These are phyloP conservation scores for Hippoglossus stenolepis DNA, from an alignment of 2,113 vertebrate species.

Conservation along the genomic window DNA sequence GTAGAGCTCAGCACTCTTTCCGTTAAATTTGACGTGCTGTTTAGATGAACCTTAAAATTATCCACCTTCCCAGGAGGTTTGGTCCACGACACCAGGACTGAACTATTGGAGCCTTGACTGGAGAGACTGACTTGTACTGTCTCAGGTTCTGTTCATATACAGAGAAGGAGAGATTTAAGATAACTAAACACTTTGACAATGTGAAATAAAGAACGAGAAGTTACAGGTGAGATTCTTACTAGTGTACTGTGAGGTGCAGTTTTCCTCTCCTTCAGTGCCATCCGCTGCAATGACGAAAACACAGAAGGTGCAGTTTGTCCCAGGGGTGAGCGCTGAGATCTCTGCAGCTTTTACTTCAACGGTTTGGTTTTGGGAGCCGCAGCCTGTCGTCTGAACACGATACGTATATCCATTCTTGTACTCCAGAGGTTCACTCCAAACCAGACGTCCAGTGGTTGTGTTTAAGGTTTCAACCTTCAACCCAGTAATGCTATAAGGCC, in stretches of 20 bases:
- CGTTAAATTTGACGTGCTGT: fast-evolving
- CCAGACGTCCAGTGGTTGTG: constrained; percentile 57
- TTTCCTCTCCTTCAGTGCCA: constrained; percentile 17
- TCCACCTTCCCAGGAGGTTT: constrained; percentile 60
- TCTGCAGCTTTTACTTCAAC: fast-evolving
- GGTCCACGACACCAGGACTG: constrained; percentile 69
- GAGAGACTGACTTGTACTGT: constrained; percentile 36
- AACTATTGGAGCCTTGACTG: constrained; percentile 62
- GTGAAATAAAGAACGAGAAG: neutral
- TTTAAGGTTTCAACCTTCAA: constrained; percentile 30
- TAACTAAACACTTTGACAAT: neutral
- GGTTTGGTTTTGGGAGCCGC: constrained; percentile 1
- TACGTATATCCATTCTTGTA: constrained; percentile 49
- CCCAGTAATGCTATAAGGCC: neutral
- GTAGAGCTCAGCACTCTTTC: fast-evolving
- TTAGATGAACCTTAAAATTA: constrained; percentile 36
- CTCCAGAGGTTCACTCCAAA: constrained; percentile 43
- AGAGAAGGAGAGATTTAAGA: constrained; percentile 5
- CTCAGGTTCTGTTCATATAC: constrained; percentile 65
- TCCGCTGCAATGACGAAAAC: constrained; percentile 48
- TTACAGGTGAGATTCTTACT: constrained; percentile 44
- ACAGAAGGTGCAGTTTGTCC: constrained; percentile 66
- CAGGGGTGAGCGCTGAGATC: constrained; percentile 56
- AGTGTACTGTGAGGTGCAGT: constrained; percentile 56
- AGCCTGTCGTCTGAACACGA: constrained; percentile 41